A percentile compares a stretch with the other conserved stretches of the same genome.
Conservation (phyloP, 2,888 invertebrate genomes). For the Sylvicola cinctus region DNA sequence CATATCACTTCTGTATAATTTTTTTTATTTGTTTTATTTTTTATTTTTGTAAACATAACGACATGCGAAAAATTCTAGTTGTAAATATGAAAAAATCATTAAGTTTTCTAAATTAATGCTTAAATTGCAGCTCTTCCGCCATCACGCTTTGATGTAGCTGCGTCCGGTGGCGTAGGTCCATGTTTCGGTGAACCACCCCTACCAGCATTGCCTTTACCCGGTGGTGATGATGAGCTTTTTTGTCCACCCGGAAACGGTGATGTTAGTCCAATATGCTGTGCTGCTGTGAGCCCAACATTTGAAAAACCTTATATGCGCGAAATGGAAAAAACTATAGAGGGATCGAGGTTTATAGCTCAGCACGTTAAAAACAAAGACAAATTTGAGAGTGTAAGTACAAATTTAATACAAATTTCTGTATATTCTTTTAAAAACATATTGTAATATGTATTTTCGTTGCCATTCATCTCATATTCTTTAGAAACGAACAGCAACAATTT, state of each 20-base stretch:
- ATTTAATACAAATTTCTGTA: too few relatives aligned
- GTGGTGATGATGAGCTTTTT: constrained; percentile 67
- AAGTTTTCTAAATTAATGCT: constrained; percentile 1
- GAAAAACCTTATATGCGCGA: constrained; percentile 64
- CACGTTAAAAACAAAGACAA: constrained; percentile 88
- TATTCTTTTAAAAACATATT: too few relatives aligned
- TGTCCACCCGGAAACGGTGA: constrained; percentile 41
- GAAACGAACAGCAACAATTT: background rate
- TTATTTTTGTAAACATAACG: background rate
- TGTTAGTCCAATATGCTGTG: constrained; percentile 31
- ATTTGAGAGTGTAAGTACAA: constrained; percentile 69
- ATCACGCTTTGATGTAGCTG: constrained; percentile 40
- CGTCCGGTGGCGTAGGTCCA: constrained; percentile 37
- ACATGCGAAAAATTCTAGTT: background rate
- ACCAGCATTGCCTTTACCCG: constrained; percentile 48
- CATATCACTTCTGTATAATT: constrained; percentile 15
- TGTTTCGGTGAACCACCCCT: constrained; percentile 44
- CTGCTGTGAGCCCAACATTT: constrained; percentile 55
- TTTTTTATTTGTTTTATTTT: background rate
- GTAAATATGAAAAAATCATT: background rate
- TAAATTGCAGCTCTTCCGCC: constrained; percentile 25
- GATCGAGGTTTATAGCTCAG: constrained; percentile 85
- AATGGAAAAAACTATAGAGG: constrained; percentile 82
- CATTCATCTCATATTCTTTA: background rate
- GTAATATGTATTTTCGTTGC: background rate